These are phyloP conservation scores for Clavelina lepadiformis DNA, from an alignment of 23 tunicate genomes.

Conservation along the genomic window DNA sequence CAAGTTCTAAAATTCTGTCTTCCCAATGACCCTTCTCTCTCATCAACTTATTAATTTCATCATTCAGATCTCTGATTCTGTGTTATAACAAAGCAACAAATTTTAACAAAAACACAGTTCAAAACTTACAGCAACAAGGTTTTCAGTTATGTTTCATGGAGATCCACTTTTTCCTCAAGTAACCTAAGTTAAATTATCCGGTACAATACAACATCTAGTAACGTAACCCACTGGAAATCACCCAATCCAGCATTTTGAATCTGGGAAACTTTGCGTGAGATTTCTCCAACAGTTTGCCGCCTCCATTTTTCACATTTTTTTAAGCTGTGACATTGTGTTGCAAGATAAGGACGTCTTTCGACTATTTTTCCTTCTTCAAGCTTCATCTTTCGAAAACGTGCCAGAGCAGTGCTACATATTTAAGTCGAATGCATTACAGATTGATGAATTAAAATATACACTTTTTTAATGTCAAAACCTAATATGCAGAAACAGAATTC, in stretches of 20 bases:
- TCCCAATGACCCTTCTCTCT: slow-evolving; percentile 99
- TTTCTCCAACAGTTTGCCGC: slow-evolving; percentile 91
- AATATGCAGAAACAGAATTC: background rate
- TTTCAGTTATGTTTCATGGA: too few species aligned
- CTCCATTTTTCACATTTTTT: slow-evolving; percentile 96
- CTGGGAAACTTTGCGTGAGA: slow-evolving; percentile 97
- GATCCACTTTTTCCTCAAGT: too few species aligned
- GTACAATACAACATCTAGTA: background rate
- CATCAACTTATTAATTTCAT: slow-evolving; percentile 95
- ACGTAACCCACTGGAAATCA: slow-evolving; percentile 70
- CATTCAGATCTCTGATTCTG: slow-evolving; percentile 91
- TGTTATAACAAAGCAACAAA: too few species aligned
- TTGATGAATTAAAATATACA: too few species aligned
- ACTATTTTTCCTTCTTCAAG: slow-evolving; percentile 88
- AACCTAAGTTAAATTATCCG: too few species aligned
- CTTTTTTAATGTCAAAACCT: background rate
- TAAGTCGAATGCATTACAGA: too few species aligned
- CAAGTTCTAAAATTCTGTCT: slow-evolving; percentile 77
- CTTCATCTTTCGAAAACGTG: slow-evolving; percentile 95
- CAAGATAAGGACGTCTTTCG: slow-evolving; percentile 89
- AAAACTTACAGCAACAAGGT: too few species aligned
- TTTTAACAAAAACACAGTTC: too few species aligned
- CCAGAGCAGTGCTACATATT: slow-evolving; percentile 87
- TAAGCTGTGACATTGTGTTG: slow-evolving; percentile 68
- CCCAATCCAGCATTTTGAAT: slow-evolving; percentile 97